Evolutionary conservation across 2,888 invertebrate species (phyloP).

Genomic region (Choreutis nemorana): DNA sequence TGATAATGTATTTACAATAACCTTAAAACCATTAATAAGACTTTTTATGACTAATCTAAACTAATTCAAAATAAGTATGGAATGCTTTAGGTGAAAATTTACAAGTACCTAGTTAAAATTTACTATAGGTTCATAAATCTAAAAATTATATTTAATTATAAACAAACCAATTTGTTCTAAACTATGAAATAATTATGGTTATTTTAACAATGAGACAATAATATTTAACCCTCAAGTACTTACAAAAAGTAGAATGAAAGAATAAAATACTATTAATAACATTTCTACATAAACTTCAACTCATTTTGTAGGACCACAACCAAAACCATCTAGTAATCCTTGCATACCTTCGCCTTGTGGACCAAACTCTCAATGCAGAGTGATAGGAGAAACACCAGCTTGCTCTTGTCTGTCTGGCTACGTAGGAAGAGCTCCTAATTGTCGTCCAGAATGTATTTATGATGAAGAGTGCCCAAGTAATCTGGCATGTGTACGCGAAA

Average conservation of each 20-base stretch:
- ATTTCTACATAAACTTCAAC: not conserved
- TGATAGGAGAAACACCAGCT: slow-evolving; percentile 77
- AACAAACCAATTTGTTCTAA: too few relatives aligned
- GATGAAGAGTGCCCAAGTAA: slow-evolving; percentile 87
- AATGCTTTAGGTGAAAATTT: too few relatives aligned
- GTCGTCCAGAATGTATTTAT: slow-evolving; percentile 85
- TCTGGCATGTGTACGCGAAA: slow-evolving; percentile 82
- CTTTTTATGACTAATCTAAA: too few relatives aligned
- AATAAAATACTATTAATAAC: not conserved
- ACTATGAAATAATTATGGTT: too few relatives aligned
- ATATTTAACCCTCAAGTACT: too few relatives aligned
- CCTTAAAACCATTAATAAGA: too few relatives aligned
- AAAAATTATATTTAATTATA: too few relatives aligned
- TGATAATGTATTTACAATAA: too few relatives aligned
- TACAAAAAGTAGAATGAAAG: slow-evolving; percentile 3
- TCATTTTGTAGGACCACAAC: slow-evolving; percentile 59
- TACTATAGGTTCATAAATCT: too few relatives aligned
- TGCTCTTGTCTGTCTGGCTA: slow-evolving; percentile 83
- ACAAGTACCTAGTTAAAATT: too few relatives aligned
- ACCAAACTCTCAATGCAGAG: slow-evolving; percentile 82
- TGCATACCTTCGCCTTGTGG: slow-evolving; percentile 88
- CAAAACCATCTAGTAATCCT: slow-evolving; percentile 71
- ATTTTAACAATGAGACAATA: too few relatives aligned
- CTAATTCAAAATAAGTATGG: too few relatives aligned
- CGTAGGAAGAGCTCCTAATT: slow-evolving; percentile 84